Percentiles rank a stretch among this genome's conserved stretches.
Conservation (phyloP, 2,113 vertebrate genomes). For the Sinocyclocheilus anophthalmus region DNA sequence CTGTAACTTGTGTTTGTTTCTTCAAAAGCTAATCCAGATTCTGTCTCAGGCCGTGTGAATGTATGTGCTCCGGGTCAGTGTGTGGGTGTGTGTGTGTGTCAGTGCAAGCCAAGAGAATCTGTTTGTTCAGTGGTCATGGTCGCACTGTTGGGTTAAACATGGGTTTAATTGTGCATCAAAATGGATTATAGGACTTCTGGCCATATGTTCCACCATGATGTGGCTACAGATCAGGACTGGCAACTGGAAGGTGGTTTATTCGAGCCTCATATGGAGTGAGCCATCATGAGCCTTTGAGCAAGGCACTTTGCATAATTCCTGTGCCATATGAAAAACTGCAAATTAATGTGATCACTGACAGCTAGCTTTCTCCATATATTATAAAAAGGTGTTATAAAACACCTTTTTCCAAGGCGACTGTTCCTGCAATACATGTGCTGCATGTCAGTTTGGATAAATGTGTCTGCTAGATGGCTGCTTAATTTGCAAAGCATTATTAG, state of each 20-base stretch:
- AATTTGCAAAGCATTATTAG: neutral
- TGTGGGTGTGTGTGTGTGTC: constrained; percentile 7
- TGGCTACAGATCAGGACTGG: neutral
- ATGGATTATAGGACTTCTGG: neutral
- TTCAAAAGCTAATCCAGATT: neutral
- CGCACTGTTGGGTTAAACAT: constrained; percentile 5
- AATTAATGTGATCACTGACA: neutral
- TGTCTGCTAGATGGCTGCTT: neutral
- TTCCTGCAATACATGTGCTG: neutral
- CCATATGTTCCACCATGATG: neutral
- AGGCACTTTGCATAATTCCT: neutral
- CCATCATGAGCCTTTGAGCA: neutral
- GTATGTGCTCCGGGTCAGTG: neutral
- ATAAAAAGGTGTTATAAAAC: neutral
- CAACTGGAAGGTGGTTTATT: neutral
- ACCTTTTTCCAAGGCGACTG: neutral
- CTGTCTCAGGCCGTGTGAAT: neutral
- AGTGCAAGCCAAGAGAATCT: neutral
- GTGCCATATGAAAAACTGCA: neutral
- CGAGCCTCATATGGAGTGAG: neutral
- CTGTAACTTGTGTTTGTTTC: constrained; percentile 6
- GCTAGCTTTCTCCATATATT: neutral
- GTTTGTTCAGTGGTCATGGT: neutral
- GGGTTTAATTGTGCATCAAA: constrained; percentile 6
- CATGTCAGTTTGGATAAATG: neutral